Evolutionary conservation across 2,113 vertebrate species (phyloP).

Genomic region (Sinocyclocheilus anshuiensis): DNA sequence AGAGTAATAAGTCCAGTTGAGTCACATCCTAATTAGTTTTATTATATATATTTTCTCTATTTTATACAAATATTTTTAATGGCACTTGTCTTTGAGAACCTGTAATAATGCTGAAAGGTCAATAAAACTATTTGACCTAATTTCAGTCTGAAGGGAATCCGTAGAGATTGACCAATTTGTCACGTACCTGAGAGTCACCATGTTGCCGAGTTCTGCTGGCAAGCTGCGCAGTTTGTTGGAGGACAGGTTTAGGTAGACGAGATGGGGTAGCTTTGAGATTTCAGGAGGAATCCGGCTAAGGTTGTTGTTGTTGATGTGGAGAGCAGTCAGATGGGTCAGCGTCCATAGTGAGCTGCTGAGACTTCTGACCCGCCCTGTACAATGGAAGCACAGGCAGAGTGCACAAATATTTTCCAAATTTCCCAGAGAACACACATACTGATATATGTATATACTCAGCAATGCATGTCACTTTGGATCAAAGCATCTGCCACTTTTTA

Average conservation of each 20-base stretch:
- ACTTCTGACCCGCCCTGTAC: conserved; percentile 90
- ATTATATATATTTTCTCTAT: no score
- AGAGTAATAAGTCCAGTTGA: no score
- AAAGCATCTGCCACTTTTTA: background rate
- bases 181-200: conserved; percentile 98
- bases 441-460: no score
- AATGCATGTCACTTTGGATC: no score
- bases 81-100: background rate
- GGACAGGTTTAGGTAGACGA: conserved; percentile 98
- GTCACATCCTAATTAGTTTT: no score
- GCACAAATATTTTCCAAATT: no score
- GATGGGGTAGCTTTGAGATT: conserved; percentile 96
- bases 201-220: conserved; percentile 98
- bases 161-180: background rate
- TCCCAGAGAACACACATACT: no score
- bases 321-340: conserved; percentile 93
- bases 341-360: conserved; percentile 94
- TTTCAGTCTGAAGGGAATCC: background rate
- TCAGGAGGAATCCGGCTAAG: conserved; percentile 94
- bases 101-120: background rate
- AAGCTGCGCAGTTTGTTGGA: conserved; percentile 99
- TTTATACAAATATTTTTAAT: background rate
- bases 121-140: background rate
- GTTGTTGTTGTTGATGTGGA: conserved; percentile 98
- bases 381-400: background rate